Evolutionary conservation across 2,113 vertebrate genomes (phyloP).

Genomic region (Apus apus): DNA sequence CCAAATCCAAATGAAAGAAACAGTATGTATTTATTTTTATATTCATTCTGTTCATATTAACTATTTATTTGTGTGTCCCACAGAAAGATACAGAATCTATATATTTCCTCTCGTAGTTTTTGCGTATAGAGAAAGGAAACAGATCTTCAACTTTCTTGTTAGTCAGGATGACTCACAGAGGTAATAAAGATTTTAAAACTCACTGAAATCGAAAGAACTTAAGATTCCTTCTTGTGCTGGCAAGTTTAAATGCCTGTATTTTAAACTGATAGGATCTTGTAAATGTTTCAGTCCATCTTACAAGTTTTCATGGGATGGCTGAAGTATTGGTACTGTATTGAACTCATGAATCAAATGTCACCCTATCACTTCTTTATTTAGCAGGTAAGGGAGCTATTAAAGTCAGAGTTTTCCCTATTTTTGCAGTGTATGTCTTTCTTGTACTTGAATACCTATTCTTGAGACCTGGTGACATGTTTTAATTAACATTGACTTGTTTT

Average conservation of each 20-base stretch:
- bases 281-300: background rate
- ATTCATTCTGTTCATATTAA: background rate
- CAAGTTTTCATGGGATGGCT: background rate
- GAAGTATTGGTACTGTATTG: background rate
- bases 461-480: background rate
- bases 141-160: background rate
- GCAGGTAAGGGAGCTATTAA: background rate
- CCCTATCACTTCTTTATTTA: background rate
- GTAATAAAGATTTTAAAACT: background rate
- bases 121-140: background rate
- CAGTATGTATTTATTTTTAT: conserved; percentile 67
- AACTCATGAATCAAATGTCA: background rate
- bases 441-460: background rate
- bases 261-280: background rate
- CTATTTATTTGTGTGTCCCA: background rate
- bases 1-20: conserved; percentile 88
- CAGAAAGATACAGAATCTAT: background rate
- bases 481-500: background rate
- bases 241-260: background rate
- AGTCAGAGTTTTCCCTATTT: background rate
- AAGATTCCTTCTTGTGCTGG: background rate
- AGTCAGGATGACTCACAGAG: background rate
- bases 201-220: background rate
- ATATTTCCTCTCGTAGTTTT: background rate
- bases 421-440: background rate